Conservation (phyloP, 2,888 invertebrate genomes). For the Scotopteryx bipunctaria region DNA sequence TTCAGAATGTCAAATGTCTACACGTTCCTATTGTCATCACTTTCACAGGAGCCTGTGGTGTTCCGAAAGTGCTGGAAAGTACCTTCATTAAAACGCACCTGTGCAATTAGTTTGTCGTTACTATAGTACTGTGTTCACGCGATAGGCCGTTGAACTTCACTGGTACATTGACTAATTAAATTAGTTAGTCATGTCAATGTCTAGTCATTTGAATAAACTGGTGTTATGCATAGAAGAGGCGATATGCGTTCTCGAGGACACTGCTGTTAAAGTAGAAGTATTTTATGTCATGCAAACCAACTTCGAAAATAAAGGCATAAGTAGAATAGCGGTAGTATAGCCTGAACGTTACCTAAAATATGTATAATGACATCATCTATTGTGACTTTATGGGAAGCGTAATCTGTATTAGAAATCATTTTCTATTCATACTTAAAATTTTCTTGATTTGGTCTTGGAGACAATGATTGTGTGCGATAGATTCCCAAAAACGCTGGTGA, state of each 20-base stretch:
- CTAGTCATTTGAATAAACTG: constrained; percentile 14
- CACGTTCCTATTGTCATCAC: constrained; percentile 64
- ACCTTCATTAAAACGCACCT: constrained; percentile 60
- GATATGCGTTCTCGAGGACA: neutral
- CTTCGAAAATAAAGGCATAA: too few species aligned
- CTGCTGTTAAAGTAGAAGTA: too few species aligned
- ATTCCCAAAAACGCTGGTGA: too few species aligned
- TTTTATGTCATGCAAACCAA: too few species aligned
- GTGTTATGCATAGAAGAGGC: constrained; percentile 3
- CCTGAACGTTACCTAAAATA: too few species aligned
- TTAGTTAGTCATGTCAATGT: constrained; percentile 24
- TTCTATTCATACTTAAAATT: too few species aligned
- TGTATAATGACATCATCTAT: too few species aligned
- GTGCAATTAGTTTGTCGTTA: constrained; percentile 50
- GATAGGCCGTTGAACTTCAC: constrained; percentile 28
- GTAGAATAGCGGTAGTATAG: too few species aligned
- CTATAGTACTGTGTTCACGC: constrained; percentile 27
- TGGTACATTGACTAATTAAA: constrained; percentile 32
- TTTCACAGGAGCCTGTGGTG: constrained; percentile 67
- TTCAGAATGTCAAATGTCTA: constrained; percentile 22
- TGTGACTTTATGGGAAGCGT: too few species aligned
- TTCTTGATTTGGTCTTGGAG: too few species aligned
- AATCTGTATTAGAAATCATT: too few species aligned
- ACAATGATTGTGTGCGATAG: too few species aligned
- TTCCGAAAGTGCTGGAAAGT: constrained; percentile 74